These are phyloP conservation scores for Meriones psammophilus DNA, from an alignment of 2,797 vertebrate species.

Conservation along the genomic window DNA sequence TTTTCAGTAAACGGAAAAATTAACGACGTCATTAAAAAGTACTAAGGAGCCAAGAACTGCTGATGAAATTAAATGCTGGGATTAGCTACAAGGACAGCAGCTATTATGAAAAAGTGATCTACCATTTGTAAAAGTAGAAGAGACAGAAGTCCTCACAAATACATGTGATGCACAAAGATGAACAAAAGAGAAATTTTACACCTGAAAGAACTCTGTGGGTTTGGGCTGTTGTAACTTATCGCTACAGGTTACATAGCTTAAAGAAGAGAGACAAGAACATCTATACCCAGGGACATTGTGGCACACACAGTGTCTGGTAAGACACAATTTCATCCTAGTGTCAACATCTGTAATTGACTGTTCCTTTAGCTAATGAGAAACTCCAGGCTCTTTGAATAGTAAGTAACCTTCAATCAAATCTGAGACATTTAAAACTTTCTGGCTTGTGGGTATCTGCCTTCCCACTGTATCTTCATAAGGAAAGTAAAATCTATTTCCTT, in stretches of 20 bases:
- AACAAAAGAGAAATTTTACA: neutral
- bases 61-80: neutral
- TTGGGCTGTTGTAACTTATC: neutral
- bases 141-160: neutral
- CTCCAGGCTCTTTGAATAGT: neutral
- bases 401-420: neutral
- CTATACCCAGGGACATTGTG: neutral
- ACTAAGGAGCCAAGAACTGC: neutral
- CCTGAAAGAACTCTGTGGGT: neutral
- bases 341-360: neutral
- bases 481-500: neutral
- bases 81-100: neutral
- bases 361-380: neutral
- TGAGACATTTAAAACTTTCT: neutral
- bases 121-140: neutral
- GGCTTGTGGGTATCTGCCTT: neutral
- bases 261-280: neutral
- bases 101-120: neutral
- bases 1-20: neutral
- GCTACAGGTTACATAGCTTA: neutral
- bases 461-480: neutral
- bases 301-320: neutral
- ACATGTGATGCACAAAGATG: neutral
- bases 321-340: neutral
- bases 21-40: neutral